Base-by-base conservation (phyloP, 2,888 invertebrate genomes). In the Laspeyria flexula region DNA sequence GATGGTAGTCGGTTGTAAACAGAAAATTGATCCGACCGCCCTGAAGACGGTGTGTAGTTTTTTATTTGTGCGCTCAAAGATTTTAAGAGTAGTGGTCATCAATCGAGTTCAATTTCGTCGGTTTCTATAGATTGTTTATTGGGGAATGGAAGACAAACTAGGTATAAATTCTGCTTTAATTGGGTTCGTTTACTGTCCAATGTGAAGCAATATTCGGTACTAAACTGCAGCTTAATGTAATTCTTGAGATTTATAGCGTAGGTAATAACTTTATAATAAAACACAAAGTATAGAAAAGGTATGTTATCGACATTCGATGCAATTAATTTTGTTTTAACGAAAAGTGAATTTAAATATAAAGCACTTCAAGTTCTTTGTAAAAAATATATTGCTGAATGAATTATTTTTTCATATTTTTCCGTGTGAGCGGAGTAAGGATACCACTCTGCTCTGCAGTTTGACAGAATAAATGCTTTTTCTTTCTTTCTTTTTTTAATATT, bases 21-120 rank as follows among this genome's bases (percentile, higher is more conserved):
- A 86, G 85, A 86, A 89, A 90, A 90, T 88, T 88, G 88, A 90
- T 86, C 83, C 73, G 71, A 85, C 88, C 88, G 85, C 90, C 88
- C 75, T 64, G 78, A 61, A 74, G 77, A 50, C 52, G 65, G 46
- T 46, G 50, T 48, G 55, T 69, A 53, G 65, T n/a, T n/a, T 78
- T 75, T 73, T 75, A 73, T 78, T 79, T 72, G 72, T 71, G 74
- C 67, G 68, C 56, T 74, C 57, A 48, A 66, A 59, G 55, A 52
- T 60, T 62, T 68, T 62, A 38, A 59, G 55, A 55, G 42, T 59
- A 40, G 59, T 49, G 43, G 58, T 61, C 49, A 62, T 68, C 65
- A 64, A 73, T 73, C 71, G 43, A 52, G 57, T 67, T 65, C 46
- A 40, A 55, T 50, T 54, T 65, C 41, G 50, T 64, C 57, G 49